Base-by-base conservation (phyloP, 2,113 vertebrate genomes). In the Catharus minimus region DNA sequence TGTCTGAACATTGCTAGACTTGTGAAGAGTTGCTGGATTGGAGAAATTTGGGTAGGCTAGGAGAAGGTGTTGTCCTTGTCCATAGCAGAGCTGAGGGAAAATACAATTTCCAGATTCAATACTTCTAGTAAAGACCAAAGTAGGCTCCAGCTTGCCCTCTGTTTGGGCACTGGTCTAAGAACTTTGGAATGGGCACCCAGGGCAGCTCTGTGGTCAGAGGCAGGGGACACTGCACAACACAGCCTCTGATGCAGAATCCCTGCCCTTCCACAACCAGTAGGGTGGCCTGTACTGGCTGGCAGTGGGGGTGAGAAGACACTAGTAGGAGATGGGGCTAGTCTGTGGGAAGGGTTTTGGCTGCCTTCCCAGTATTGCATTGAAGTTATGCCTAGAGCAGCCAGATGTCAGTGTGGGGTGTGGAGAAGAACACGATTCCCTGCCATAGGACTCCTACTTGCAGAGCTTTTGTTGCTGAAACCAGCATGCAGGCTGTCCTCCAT, bases 261-360 rank as follows among this genome's bases (percentile, higher is more conserved):
- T 60, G 24, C 55, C 30, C 33, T 43, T 71, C 27, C 52, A 26
- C n/a, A 77, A 9, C 10, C 6, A 17, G 60, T 13, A 47, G 22
- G 10, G 10, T 68, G 10, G 22, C 32, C 32, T 50, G 6, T 55
- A 50, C 44, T 55, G 32, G 28, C 38, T 90, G 61, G 33, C 32
- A 62, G 20, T 15, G 2, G 12, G 28, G 38, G 16, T 76, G 28
- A 86, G 50, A 94, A 81, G 77, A 69, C 32, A 60, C 50, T 15
- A 46, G 16, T 47, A 82, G 82, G 55, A 57, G 64, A 80, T 41
- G 21, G 47, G 33, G 24, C 33, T 61, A 57, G 39, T 49, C 52
- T 77, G 67, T 77, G 52, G 68, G 81, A 94, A 65, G 39, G 39
- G 33, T 65, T 94, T 94, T 93, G 91, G 76, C 90, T 95, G 62